Evolutionary conservation across 1,140 invertebrate species (phyloP), one percentile per base, ranked within the genome.

Genomic region (Linepithema humile): DNA sequence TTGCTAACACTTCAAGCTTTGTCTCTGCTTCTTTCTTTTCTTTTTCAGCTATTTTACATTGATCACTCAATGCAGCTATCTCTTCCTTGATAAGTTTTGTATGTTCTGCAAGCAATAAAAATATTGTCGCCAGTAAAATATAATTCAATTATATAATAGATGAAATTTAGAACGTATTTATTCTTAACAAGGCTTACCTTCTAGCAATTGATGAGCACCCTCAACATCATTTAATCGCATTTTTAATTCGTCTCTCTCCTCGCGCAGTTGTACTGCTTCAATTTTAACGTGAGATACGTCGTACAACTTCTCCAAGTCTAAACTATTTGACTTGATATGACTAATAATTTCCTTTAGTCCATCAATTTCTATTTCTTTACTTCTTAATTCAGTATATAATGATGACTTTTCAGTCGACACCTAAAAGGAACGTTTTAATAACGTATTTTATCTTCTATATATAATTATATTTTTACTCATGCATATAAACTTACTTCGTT

Each of bases 21-120:
- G 97, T 98, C 89, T 97, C 95, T 0, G 97, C 97, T 91, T 98
- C 97, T 20, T 96, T 94, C 85, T 97, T 97, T 84, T 97, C 97
- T 86, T 97, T 96, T 88, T 97, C 97, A 1, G 96, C 96, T 73
- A 96, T 95, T 91, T 96, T 96, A 80, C 96, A 96, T 85, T 96
- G 96, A 82, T 96, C 95, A 53, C 95, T 95, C 3, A 97, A 92
- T 43, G 94, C 93, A 65, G 94, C 89, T 20, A 96, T 88, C 88
- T 96, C 95, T 80, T 95, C 93, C 23, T 92, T 93, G 35, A 95
- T 90, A 7, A 90, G 87, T 80, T 94, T 92, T 57, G 94, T 85
- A 74, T 95, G 94, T 85, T 93, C 95, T 95, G 35, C 3, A 88
- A 86, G n/a, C n/a, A 83, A 74, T 35, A 67, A 82, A 84, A 83